Conservation (phyloP, 2,113 vertebrate genomes). For the Ochotona curzoniae region DNA sequence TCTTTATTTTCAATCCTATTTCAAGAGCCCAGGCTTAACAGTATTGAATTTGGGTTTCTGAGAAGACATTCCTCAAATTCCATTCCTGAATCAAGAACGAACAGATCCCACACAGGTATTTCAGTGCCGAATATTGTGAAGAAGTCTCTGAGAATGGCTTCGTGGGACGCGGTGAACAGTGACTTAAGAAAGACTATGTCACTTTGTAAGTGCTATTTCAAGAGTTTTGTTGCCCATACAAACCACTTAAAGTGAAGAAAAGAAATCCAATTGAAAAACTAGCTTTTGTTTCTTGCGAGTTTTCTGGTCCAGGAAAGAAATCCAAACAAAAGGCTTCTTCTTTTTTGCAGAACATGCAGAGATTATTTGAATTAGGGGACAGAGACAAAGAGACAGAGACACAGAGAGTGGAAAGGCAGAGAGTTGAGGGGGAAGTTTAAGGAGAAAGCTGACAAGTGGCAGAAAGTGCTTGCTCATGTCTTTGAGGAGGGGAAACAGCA, state of each 20-base stretch:
- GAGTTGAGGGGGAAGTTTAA: neutral
- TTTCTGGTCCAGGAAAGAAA: neutral
- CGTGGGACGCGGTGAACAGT: neutral
- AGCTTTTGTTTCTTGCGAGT: neutral
- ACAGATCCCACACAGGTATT: neutral
- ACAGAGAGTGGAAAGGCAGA: no score
- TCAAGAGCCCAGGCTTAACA: conserved; percentile 41
- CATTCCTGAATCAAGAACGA: conserved; percentile 3
- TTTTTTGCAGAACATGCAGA: neutral
- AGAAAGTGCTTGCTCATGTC: neutral
- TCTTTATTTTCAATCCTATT: conserved; percentile 43
- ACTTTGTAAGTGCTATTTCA: neutral
- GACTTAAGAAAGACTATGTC: neutral
- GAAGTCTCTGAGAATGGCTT: neutral
- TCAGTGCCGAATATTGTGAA: neutral
- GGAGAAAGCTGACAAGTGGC: neutral
- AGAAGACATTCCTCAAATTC: conserved; percentile 48
- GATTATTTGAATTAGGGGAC: neutral
- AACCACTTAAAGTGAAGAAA: neutral
- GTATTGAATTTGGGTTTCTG: conserved; percentile 30
- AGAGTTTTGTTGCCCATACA: neutral
- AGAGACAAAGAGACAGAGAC: neutral
- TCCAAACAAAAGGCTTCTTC: neutral
- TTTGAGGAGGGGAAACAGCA: neutral
- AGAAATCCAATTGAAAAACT: neutral